A percentile compares a stretch with the other conserved stretches of the same genome.
phyloP scores from a whole-genome alignment of 1,140 invertebrate species.

The Spodoptera frugiperda region DNA sequence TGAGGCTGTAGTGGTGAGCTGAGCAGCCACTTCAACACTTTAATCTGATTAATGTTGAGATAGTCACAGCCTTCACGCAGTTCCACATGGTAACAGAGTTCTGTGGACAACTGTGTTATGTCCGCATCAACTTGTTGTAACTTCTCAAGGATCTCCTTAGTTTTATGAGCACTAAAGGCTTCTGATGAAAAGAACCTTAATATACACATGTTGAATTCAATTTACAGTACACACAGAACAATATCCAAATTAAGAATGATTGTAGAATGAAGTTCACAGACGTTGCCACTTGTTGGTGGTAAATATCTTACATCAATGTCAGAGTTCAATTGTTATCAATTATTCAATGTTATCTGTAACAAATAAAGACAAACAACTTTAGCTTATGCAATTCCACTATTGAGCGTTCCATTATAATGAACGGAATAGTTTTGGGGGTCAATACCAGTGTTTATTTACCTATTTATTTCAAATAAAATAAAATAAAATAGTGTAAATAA shows the following conservation, averaged over 20 bases:
- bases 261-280: conserved; percentile 40
- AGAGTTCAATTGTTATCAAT: conserved; percentile 74
- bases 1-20: conserved; percentile 88
- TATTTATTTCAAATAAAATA: too few species aligned
- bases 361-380: conserved; percentile 68
- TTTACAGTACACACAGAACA: conserved; percentile 16
- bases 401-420: not conserved
- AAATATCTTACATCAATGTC: conserved; percentile 79
- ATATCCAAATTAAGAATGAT: conserved; percentile 41
- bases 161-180: conserved; percentile 81
- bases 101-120: conserved; percentile 88
- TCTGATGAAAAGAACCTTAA: conserved; percentile 80
- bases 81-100: conserved; percentile 94
- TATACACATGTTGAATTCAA: conserved; percentile 69
- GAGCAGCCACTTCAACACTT: conserved; percentile 90
- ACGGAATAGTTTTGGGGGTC: not conserved
- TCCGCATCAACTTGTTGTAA: conserved; percentile 73
- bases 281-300: conserved; percentile 31
- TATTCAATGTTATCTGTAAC: conserved; percentile 66
- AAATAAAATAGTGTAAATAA: too few species aligned
- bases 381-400: conserved; percentile 73
- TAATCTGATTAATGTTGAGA: conserved; percentile 86
- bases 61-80: conserved; percentile 82
- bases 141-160: conserved; percentile 78
- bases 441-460: not conserved